Percentiles rank a stretch among this genome's conserved stretches.
Evolutionary conservation across 2,888 invertebrate genomes (phyloP).

Genomic region (Pherbina coryleti): DNA sequence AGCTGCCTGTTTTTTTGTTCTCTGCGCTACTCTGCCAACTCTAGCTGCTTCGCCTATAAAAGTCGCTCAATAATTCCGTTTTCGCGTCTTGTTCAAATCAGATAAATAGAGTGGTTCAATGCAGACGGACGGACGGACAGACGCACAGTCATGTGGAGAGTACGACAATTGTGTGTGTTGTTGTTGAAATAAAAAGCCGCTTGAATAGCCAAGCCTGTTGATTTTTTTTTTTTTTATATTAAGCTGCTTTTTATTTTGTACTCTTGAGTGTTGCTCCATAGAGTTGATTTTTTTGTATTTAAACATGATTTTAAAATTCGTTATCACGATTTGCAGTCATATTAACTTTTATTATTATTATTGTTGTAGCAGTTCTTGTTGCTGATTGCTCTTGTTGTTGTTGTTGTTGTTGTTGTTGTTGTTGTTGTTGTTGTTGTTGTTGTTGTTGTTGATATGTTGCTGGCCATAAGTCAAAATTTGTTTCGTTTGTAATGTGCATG

Average conservation of each 20-base stretch:
- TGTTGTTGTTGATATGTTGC: neutral
- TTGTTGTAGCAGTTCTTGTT: neutral
- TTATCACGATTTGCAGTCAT: conserved; percentile 35
- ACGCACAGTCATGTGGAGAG: conserved; percentile 16
- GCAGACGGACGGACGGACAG: conserved; percentile 10
- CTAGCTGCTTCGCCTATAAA: conserved; percentile 2
- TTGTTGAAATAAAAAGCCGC: neutral
- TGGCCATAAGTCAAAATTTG: too few relatives aligned
- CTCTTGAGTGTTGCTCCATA: neutral
- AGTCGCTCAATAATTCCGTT: conserved; percentile 37
- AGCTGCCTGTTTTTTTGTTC: neutral
- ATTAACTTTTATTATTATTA: conserved; percentile 20
- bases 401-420: neutral
- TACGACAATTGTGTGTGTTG: neutral
- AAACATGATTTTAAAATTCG: conserved; percentile 32
- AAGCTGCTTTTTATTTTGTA: neutral
- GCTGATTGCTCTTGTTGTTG: neutral
- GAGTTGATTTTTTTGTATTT: conserved; percentile 3
- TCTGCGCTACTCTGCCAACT: neutral
- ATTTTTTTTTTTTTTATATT: neutral
- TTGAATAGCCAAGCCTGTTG: neutral
- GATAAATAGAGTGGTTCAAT: conserved; percentile 35
- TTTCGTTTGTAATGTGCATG: too few relatives aligned
- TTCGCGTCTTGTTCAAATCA: conserved; percentile 37
- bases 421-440: conserved; percentile 1